These are phyloP conservation scores for Drosophila kohkoa DNA, from an alignment of 1,140 invertebrate species.

Conservation along the genomic window DNA sequence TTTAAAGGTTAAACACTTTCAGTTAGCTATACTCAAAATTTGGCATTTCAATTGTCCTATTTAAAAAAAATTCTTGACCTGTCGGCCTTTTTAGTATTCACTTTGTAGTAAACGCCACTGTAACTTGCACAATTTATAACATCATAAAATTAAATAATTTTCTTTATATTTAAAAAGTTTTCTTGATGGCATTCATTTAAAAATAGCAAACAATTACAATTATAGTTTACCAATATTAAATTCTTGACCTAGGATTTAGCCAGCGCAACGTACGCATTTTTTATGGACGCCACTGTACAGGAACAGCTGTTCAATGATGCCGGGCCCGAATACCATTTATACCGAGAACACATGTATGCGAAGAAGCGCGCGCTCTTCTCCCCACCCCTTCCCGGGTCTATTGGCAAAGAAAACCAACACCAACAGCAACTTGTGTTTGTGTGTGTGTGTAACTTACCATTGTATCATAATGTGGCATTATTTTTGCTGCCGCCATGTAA, in stretches of 20 bases:
- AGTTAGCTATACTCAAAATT: too few relatives aligned
- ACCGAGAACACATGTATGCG: conserved; percentile 49
- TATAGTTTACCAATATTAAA: not conserved
- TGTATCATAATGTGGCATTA: conserved; percentile 78
- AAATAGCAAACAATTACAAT: not conserved
- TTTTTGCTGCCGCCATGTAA: conserved; percentile 77
- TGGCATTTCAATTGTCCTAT: not conserved
- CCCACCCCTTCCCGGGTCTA: not conserved
- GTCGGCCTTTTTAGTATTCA: too few relatives aligned
- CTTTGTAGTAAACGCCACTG: too few relatives aligned
- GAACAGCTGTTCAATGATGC: conserved; percentile 67
- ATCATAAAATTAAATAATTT: not conserved
- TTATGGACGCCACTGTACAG: conserved; percentile 36
- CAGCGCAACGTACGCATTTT: conserved; percentile 11
- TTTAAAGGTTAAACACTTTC: too few relatives aligned
- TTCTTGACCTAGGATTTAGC: conserved; percentile 2
- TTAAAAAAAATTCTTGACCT: too few relatives aligned
- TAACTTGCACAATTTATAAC: too few relatives aligned
- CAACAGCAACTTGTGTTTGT: not conserved
- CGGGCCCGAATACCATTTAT: conserved; percentile 64
- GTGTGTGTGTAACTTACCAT: conserved; percentile 65
- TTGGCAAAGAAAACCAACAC: not conserved
- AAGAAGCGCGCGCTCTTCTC: conserved; percentile 28
- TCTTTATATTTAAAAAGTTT: not conserved
- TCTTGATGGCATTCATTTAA: not conserved